Evolutionary conservation across 1,140 invertebrate genomes (phyloP), one percentile per base, ranked within the genome.

Genomic region (Ridgeia piscesae): DNA sequence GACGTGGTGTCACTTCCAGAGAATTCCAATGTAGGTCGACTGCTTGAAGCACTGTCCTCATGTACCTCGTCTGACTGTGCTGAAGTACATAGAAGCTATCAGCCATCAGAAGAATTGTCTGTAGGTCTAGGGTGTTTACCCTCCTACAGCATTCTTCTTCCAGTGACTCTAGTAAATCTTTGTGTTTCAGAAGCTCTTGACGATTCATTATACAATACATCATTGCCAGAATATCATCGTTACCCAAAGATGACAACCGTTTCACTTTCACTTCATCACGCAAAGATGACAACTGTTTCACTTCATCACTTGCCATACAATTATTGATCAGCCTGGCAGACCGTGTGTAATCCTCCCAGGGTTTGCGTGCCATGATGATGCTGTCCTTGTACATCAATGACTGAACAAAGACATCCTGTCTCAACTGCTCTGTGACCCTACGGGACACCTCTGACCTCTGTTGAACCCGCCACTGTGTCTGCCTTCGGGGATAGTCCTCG

Each of bases 81-180:
- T 91, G 35, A 35, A 91, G 34, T 34, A 91, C 14, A 27, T 48
- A 91, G 50, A 91, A 91, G n/a, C 17, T 58, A 1, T 91, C 91
- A 42, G 91, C 91, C 33, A 34, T 11, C n/a, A 48, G 50, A 33
- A 91, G 91, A 34, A 91, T 42, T 11, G 91, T 48, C 11, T 31
- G 34, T 42, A 48, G 33, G 50, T 91, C 91, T 33, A 91, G 33
- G 9, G 35, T 48, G 35, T 34, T 35, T 48, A 91, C 48, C 35
- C 91, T 34, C 35, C 91, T 34, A 42, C 34, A 35, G 33, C 91
- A 91, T 91, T 91, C 91, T 8, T 34, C 50, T 58, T 91, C 91
- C 91, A 91, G 35, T 11, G 17, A 77, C 17, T 77, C 58, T 21
- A 77, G 58, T 21, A 77, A 14, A 77, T 17, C 11, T 77, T 9